A percentile compares a stretch with the other conserved stretches of the same genome.
phyloP scores from a whole-genome alignment of 2,797 vertebrate species.

The Microctenopoma stevenorrisi region DNA sequence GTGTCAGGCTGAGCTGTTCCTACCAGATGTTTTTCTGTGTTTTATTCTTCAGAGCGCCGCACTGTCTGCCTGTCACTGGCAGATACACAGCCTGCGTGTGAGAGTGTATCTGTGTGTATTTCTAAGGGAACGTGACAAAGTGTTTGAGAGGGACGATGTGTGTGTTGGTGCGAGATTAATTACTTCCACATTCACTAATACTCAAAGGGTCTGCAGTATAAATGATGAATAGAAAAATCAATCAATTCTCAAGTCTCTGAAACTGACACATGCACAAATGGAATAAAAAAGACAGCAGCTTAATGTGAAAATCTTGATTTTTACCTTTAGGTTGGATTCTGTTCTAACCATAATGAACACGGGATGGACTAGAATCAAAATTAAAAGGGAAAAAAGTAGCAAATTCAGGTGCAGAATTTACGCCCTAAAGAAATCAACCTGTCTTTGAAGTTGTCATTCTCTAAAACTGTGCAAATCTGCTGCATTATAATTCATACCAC shows the following conservation, averaged over 20 bases:
- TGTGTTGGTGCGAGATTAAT: slow-evolving; percentile 49
- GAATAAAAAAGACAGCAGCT: slow-evolving; percentile 20
- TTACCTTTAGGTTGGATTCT: slow-evolving; percentile 22
- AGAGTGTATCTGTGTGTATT: slow-evolving; percentile 23
- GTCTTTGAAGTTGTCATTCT: slow-evolving; percentile 36
- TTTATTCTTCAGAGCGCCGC: slow-evolving; percentile 64
- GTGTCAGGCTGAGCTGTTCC: slow-evolving; percentile 66
- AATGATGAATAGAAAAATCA: slow-evolving; percentile 34
- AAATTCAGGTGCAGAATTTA: slow-evolving; percentile 27
- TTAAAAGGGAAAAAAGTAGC: slow-evolving; percentile 21
- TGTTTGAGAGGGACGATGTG: slow-evolving; percentile 42
- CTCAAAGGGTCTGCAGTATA: slow-evolving; percentile 34
- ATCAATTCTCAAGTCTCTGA: slow-evolving; percentile 18
- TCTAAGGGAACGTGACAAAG: slow-evolving; percentile 32
- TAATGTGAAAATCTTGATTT: slow-evolving; percentile 29
- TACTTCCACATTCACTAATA: slow-evolving; percentile 45
- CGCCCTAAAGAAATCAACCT: slow-evolving; percentile 25
- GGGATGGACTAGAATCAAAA: slow-evolving; percentile 33
- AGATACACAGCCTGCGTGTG: slow-evolving; percentile 57
- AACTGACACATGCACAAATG: neutral
- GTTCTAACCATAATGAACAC: slow-evolving; percentile 11
- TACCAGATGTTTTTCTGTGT: slow-evolving; percentile 75
- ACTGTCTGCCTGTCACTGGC: slow-evolving; percentile 75
- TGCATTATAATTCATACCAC: slow-evolving; percentile 44
- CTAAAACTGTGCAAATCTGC: slow-evolving; percentile 47